Evolutionary conservation across 2,113 vertebrate genomes (phyloP).

Genomic region (Mellivora capensis): DNA sequence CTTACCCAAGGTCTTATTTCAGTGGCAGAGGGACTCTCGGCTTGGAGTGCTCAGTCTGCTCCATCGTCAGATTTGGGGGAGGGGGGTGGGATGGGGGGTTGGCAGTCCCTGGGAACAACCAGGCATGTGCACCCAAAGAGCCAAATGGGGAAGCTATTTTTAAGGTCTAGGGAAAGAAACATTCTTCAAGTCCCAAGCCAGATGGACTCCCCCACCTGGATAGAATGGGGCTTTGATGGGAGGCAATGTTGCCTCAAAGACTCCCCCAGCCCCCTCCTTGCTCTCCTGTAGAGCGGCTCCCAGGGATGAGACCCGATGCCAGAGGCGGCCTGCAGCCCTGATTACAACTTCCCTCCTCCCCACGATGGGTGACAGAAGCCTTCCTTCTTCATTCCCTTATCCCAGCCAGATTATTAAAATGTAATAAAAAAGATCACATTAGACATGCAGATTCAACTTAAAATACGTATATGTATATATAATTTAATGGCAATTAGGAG

Average conservation of each 20-base stretch:
- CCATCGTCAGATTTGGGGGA: not conserved
- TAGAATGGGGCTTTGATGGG: not conserved
- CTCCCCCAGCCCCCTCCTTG: not conserved
- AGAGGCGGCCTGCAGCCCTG: not conserved
- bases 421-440: slow-evolving; percentile 69
- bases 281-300: too few species aligned
- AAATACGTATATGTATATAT: slow-evolving; percentile 63
- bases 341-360: not conserved
- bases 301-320: not conserved
- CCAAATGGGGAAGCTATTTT: not conserved
- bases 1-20: not conserved
- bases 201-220: not conserved
- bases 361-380: not conserved
- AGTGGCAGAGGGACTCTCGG: not conserved
- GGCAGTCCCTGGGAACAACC: not conserved
- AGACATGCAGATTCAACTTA: slow-evolving; percentile 73
- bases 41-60: not conserved
- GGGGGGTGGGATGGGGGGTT: accelerated
- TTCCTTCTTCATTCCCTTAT: slow-evolving; percentile 22
- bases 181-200: not conserved
- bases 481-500: slow-evolving; percentile 69
- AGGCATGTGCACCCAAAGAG: not conserved
- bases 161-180: not conserved
- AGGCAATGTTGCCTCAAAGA: not conserved
- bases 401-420: slow-evolving; percentile 73